Evolutionary conservation across 2,888 invertebrate genomes (phyloP).

Genomic region (Tortricodes alternella): DNA sequence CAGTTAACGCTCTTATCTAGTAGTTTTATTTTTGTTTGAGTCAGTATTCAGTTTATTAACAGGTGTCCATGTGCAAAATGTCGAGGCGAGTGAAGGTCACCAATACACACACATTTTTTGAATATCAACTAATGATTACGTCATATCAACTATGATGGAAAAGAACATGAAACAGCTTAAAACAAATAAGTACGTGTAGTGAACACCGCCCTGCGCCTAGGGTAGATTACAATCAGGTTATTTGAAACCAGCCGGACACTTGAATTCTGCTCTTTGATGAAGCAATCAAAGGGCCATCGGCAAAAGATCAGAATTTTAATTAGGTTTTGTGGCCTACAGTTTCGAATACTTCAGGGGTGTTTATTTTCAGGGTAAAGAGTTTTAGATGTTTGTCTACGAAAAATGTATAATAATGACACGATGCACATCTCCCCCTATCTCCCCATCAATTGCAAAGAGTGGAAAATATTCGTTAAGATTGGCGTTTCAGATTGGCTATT

Average conservation of each 20-base stretch:
- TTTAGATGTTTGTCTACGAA: neutral
- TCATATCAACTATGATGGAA: no score
- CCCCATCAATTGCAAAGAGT: no score
- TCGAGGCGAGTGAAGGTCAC: no score
- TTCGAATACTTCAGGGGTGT: neutral
- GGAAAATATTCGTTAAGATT: no score
- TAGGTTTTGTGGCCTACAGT: neutral
- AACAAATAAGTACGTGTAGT: neutral
- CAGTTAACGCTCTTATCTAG: neutral
- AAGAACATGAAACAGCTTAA: no score
- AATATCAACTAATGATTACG: no score
- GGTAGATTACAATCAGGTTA: no score
- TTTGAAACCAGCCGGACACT: neutral
- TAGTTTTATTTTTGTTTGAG: neutral
- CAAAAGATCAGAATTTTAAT: constrained; percentile 5
- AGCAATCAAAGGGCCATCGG: constrained; percentile 3
- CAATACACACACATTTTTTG: no score
- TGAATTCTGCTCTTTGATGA: neutral
- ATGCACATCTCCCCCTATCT: no score
- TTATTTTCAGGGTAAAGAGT: neutral
- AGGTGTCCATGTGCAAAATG: no score
- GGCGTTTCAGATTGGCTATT: no score
- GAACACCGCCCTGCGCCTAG: neutral
- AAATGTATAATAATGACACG: no score
- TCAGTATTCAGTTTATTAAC: neutral